These are phyloP conservation scores for Drosophila recens DNA, from an alignment of 2,888 invertebrate species.

Conservation along the genomic window DNA sequence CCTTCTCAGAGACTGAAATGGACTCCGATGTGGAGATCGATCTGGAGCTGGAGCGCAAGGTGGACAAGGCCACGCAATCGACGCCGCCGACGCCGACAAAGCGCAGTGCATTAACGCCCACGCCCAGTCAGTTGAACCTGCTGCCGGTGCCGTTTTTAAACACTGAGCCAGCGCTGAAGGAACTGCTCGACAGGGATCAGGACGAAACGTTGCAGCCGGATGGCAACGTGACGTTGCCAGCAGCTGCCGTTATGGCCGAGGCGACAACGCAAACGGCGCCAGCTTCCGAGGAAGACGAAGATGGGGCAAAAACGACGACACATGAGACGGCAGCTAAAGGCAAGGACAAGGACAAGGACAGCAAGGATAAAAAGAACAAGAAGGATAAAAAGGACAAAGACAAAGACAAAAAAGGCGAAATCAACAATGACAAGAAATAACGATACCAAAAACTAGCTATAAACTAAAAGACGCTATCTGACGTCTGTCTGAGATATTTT, in stretches of 20 bases:
- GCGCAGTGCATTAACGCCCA: conserved; percentile 27
- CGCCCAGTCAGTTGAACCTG: conserved; percentile 31
- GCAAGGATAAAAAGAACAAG: conserved; percentile 3
- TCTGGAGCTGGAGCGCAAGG: conserved; percentile 70
- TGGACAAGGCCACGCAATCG: conserved; percentile 68
- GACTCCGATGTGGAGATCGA: conserved; percentile 88
- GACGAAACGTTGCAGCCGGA: conserved; percentile 4
- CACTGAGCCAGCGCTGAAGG: neutral
- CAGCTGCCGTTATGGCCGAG: conserved; percentile 17
- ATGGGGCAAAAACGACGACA: neutral
- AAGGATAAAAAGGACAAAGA: conserved; percentile 4
- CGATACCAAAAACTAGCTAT: conserved; percentile 72
- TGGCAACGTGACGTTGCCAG: conserved; percentile 2
- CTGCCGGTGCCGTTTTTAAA: neutral
- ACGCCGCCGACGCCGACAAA: conserved; percentile 63
- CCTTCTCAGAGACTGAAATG: conserved; percentile 93
- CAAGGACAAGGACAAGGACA: neutral
- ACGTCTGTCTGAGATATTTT: conserved; percentile 43
- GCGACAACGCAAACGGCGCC: conserved; percentile 39
- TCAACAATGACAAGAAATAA: conserved; percentile 39
- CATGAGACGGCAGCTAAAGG: neutral
- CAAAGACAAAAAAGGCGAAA: conserved; percentile 4
- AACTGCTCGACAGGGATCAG: neutral
- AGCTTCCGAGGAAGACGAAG: conserved; percentile 2
- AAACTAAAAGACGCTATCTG: conserved; percentile 29